Conservation (phyloP, 2,113 vertebrate species). For the Caranx ignobilis region DNA sequence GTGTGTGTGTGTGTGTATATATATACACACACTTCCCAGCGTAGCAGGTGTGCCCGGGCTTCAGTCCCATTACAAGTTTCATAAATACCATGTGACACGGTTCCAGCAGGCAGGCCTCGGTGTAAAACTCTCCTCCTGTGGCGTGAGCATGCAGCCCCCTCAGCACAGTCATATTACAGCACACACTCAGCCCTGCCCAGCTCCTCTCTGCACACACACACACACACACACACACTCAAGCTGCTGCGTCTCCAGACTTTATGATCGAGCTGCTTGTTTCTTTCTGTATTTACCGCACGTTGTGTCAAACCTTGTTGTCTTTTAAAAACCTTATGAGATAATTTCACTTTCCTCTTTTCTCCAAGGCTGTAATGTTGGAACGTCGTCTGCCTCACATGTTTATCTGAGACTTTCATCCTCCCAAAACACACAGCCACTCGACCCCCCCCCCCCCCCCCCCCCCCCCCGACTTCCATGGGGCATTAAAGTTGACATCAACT, state of each 20-base stretch:
- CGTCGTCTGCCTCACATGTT: background rate
- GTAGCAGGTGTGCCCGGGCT: slow-evolving; percentile 69
- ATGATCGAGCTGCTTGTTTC: slow-evolving; percentile 26
- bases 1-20: slow-evolving; percentile 2
- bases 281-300: background rate
- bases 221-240: slow-evolving; percentile 20
- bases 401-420: background rate
- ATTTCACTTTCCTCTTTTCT: slow-evolving; percentile 1
- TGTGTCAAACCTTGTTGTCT: slow-evolving; percentile 14
- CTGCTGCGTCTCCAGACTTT: background rate
- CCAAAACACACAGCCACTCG: slow-evolving; percentile 9
- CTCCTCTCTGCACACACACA: slow-evolving; percentile 32
- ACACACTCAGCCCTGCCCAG: slow-evolving; percentile 43
- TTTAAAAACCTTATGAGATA: background rate
- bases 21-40: slow-evolving; percentile 17
- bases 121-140: slow-evolving; percentile 66
- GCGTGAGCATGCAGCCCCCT: slow-evolving; percentile 59
- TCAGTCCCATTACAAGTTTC: slow-evolving; percentile 68
- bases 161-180: slow-evolving; percentile 65
- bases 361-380: background rate
- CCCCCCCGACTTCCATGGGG: background rate
- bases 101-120: slow-evolving; percentile 63
- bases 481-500: slow-evolving; percentile 9
- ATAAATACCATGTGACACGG: slow-evolving; percentile 78
- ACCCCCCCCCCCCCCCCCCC: background rate